Base-by-base conservation (phyloP, 2,797 vertebrate genomes). In the Hirundo rustica region DNA sequence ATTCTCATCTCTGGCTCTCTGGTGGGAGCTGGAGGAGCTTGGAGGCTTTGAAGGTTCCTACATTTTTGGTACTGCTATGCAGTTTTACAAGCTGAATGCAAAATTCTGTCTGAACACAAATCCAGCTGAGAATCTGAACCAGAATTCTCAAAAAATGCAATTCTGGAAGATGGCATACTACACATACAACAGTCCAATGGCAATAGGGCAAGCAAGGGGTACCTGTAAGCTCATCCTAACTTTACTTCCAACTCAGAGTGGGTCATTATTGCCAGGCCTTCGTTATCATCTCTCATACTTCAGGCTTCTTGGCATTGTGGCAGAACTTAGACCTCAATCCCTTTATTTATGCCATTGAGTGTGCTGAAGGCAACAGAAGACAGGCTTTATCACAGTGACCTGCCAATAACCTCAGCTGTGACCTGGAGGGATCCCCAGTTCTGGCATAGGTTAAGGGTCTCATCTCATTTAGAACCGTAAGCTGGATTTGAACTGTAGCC, bases 361-460 rank as follows among this genome's bases (percentile, higher is more conserved):
- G 66, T 73, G 51, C 77, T 84, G 84, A 94, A 96, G 95, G 91
- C 91, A 94, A 76, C 76, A 89, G 94, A 95, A 95, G 75, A 94
- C 75, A 86, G 95, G 64, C 71, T 89, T 93, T 78, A 85, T 81
- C 58, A 40, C 18, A 22, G 57, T 95, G 95, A 95, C 96, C 97
- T 94, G 88, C 62, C 93, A 57, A 27, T 96, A 96, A 97, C 96
- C 95, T 97, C 93, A 80, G 45, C 45, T 85, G 81, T 95, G 96
- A 96, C 95, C 96, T 93, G 88, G 64, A 93, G 96, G 77, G 80
- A 95, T 97, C 64, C 74, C 9, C 11, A 85, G 60, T 92, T 89
- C 88, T 81, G 89, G 89, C 93, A 93, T 22, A 94, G 93, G 93
- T 93, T 97, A 96, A 90, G 82, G 78, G 88, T 95, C 84, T 96